Evolutionary conservation across 2,113 vertebrate genomes (phyloP).

Genomic region (Chaetops frenatus): DNA sequence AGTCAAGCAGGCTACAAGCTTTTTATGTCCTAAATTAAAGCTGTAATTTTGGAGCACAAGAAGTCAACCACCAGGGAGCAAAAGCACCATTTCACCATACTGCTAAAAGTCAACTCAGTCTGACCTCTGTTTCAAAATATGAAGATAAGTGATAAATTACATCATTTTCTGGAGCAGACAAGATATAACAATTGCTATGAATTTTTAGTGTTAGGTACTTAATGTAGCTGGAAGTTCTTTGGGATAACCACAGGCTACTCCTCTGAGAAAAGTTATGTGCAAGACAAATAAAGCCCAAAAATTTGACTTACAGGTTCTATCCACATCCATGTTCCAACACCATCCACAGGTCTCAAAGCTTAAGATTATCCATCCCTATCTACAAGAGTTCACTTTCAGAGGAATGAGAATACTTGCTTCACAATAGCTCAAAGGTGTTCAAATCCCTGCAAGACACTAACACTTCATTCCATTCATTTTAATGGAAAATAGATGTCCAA

Average conservation of each 20-base stretch:
- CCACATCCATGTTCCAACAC: not conserved
- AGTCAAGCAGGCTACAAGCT: not conserved
- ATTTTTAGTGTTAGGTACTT: not conserved
- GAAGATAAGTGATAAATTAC: not conserved
- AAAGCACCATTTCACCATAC: not conserved
- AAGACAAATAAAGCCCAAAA: not conserved
- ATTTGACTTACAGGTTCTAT: not conserved
- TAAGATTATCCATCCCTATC: not conserved
- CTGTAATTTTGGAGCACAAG: not conserved
- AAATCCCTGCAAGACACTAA: conserved; percentile 43
- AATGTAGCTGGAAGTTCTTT: not conserved
- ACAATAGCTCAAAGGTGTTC: conserved; percentile 44
- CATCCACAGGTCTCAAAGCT: not conserved
- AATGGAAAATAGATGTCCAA: conserved; percentile 54
- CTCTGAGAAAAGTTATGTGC: not conserved
- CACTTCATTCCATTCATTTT: conserved; percentile 29
- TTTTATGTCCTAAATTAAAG: not conserved
- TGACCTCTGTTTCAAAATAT: not conserved
- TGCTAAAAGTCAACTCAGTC: not conserved
- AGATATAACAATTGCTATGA: not conserved
- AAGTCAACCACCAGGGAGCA: not conserved
- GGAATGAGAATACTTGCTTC: not conserved
- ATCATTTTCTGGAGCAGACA: not conserved
- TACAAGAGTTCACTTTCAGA: not conserved
- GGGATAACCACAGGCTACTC: not conserved